Conservation (phyloP, 1,140 invertebrate genomes). For the Wasmannia auropunctata region DNA sequence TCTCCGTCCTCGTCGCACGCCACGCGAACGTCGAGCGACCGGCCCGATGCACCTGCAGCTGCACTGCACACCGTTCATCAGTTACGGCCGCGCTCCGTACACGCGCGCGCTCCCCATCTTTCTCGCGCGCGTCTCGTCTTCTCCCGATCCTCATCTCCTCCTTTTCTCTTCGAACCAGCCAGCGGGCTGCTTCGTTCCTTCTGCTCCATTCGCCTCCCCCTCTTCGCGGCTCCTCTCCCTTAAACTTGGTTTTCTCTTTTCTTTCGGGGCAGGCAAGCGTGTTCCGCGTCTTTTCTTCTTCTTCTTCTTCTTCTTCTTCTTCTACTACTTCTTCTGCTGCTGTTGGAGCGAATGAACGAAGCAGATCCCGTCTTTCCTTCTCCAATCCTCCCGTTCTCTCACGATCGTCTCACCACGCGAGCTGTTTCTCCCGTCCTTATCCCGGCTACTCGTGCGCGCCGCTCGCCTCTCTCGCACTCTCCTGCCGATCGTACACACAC, state of each 20-base stretch:
- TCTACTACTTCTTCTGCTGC: neutral
- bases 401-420: constrained; percentile 43
- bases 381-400: constrained; percentile 15
- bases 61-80: constrained; percentile 73
- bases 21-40: constrained; percentile 82
- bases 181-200: constrained; percentile 47
- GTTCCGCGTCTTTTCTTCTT: constrained; percentile 16
- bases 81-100: constrained; percentile 60
- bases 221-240: constrained; percentile 4
- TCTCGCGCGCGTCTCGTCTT: neutral
- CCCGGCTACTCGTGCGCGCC: constrained; percentile 5
- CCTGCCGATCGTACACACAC: constrained; percentile 29
- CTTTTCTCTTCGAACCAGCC: constrained; percentile 31
- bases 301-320: constrained; percentile 15
- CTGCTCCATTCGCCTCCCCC: constrained; percentile 2
- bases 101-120: constrained; percentile 10
- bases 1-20: constrained; percentile 70
- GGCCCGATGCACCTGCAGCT: constrained; percentile 80
- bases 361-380: neutral
- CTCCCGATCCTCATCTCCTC: neutral
- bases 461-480: constrained; percentile 30
- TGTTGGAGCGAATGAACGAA: neutral
- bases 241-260: constrained; percentile 33
- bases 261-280: constrained; percentile 8
- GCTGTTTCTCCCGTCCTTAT: neutral